Evolutionary conservation across 1,140 invertebrate species (phyloP).

Genomic region (Hyles euphorbiae): DNA sequence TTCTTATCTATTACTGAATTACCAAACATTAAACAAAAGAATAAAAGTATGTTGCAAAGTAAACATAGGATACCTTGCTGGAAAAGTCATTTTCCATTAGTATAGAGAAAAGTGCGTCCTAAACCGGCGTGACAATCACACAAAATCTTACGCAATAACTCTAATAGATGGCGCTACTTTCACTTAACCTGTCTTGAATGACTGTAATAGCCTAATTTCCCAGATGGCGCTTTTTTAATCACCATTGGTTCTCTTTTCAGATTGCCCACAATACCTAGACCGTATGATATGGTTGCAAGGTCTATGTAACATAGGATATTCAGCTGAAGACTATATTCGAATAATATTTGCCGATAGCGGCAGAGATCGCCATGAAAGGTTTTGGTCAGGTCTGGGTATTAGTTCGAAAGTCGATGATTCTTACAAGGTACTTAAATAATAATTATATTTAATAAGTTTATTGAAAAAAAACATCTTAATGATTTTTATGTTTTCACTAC

Average conservation of each 20-base stretch:
- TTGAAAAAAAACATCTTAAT: no score
- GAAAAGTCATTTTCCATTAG: no score
- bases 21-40: no score
- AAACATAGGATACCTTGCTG: no score
- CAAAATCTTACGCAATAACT: background rate
- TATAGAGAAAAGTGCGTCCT: no score
- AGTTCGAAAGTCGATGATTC: slow-evolving; percentile 27
- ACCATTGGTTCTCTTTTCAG: slow-evolving; percentile 53
- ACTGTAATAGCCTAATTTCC: background rate
- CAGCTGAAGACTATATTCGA: slow-evolving; percentile 43
- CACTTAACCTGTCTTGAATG: background rate
- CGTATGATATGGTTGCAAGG: slow-evolving; percentile 84
- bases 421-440: slow-evolving; percentile 16
- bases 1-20: no score
- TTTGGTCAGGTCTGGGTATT: slow-evolving; percentile 52
- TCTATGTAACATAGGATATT: slow-evolving; percentile 64
- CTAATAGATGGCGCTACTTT: background rate
- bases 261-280: slow-evolving; percentile 78
- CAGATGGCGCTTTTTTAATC: background rate
- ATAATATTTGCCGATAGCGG: slow-evolving; percentile 41
- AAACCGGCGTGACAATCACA: no score
- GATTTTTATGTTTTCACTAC: no score
- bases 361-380: slow-evolving; percentile 47
- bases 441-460: no score
- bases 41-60: no score